These are phyloP conservation scores for Misgurnus anguillicaudatus DNA, from an alignment of 2,113 vertebrate genomes.

Conservation along the genomic window DNA sequence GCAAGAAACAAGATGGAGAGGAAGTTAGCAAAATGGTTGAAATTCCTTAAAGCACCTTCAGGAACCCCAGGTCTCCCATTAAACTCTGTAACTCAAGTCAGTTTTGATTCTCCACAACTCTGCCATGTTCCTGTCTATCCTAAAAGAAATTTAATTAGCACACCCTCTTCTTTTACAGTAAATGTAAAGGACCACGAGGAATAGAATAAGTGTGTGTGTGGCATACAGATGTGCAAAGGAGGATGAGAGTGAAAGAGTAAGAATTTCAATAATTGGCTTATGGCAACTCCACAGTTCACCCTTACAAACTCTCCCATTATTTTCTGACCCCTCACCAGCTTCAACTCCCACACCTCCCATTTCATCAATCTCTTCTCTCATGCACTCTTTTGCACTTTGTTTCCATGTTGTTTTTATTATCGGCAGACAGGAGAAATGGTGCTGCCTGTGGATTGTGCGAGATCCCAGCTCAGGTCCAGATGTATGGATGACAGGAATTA, in stretches of 20 bases:
- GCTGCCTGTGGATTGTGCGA: not conserved
- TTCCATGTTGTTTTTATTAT: slow-evolving; percentile 21
- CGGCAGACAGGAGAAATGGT: not conserved
- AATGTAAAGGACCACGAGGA: not conserved
- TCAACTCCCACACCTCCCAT: slow-evolving; percentile 70
- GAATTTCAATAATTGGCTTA: slow-evolving; percentile 79
- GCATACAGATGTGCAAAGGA: not conserved
- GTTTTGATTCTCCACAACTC: slow-evolving; percentile 6
- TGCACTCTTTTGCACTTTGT: slow-evolving; percentile 28
- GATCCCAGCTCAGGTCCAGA: slow-evolving; percentile 16
- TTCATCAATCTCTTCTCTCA: slow-evolving; percentile 23
- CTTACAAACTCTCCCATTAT: slow-evolving; percentile 76
- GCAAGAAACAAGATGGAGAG: too few species aligned
- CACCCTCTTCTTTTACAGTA: slow-evolving; percentile 9
- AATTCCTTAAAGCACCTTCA: not conserved
- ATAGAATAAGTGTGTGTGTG: not conserved
- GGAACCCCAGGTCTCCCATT: not conserved
- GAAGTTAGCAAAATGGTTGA: too few species aligned
- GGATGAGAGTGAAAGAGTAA: slow-evolving; percentile 46
- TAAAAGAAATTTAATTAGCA: slow-evolving; percentile 28
- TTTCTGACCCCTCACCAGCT: slow-evolving; percentile 82
- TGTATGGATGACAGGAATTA: slow-evolving; percentile 25
- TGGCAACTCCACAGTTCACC: slow-evolving; percentile 69
- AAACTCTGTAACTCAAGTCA: not conserved
- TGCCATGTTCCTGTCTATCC: not conserved